phyloP scores from a whole-genome alignment of 1,140 invertebrate species.

The Scaptomyza montana region DNA sequence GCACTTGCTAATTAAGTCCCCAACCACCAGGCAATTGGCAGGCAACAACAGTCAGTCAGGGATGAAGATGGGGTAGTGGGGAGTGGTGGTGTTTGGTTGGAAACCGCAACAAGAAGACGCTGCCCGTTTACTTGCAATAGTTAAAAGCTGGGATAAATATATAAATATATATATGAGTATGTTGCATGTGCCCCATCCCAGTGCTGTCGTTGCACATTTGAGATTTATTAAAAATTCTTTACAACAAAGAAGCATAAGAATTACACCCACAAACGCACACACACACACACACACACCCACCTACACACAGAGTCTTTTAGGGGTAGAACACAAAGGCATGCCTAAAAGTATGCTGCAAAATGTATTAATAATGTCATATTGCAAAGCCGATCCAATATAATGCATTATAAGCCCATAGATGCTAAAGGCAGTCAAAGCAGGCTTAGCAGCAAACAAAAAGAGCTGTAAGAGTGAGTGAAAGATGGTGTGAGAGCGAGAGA shows the following conservation, averaged over 20 bases:
- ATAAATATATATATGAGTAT: background rate
- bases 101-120: constrained; percentile 60
- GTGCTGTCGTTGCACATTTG: constrained; percentile 75
- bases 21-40: constrained; percentile 52
- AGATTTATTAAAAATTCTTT: constrained; percentile 83
- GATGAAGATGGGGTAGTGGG: background rate
- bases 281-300: constrained; percentile 25
- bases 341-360: constrained; percentile 75
- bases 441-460: constrained; percentile 36
- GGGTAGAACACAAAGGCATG: constrained; percentile 30
- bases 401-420: constrained; percentile 65
- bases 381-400: constrained; percentile 78
- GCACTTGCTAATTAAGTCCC: constrained; percentile 82
- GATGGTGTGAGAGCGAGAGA: constrained; percentile 13
- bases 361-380: constrained; percentile 83
- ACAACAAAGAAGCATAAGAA: constrained; percentile 59
- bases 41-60: constrained; percentile 20
- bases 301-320: constrained; percentile 30
- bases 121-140: constrained; percentile 67
- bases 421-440: constrained; percentile 28
- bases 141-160: constrained; percentile 22
- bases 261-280: constrained; percentile 19
- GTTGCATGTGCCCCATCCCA: constrained; percentile 7
- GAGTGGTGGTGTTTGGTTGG: too few relatives aligned
- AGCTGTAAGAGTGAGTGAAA: constrained; percentile 2